phyloP scores from a whole-genome alignment of 2,888 invertebrate species.

The Amblyteles armatorius region DNA sequence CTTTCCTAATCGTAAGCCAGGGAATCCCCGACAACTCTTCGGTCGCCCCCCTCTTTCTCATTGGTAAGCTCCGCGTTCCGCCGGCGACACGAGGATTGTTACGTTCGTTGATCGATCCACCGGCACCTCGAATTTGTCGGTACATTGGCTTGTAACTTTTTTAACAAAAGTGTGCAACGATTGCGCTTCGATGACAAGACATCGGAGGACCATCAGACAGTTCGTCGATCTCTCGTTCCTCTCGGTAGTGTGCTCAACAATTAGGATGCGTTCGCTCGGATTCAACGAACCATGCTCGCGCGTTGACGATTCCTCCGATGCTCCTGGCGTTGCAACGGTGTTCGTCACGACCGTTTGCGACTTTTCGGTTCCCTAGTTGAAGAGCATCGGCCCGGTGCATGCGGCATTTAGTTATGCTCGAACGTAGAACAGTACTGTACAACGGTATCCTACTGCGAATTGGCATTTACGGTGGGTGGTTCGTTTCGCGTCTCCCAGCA shows the following conservation, averaged over 20 bases:
- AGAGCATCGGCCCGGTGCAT: not conserved
- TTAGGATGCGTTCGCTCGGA: constrained; percentile 14
- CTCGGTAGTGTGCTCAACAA: not conserved
- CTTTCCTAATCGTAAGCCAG: constrained; percentile 78
- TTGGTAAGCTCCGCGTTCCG: not conserved
- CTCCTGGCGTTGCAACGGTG: constrained; percentile 19
- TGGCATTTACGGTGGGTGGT: constrained; percentile 35
- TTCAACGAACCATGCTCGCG: not conserved
- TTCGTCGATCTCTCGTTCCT: constrained; percentile 64
- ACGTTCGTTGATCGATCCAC: constrained; percentile 2
- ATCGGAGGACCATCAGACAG: constrained; percentile 65
- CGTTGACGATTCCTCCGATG: constrained; percentile 48
- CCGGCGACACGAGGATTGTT: constrained; percentile 24
- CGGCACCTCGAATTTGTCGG: not conserved
- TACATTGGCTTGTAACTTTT: constrained; percentile 73
- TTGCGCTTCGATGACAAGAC: constrained; percentile 75
- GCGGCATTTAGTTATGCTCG: not conserved
- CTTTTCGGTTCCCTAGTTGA: constrained; percentile 29
- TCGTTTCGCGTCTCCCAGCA: constrained; percentile 11
- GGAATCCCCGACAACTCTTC: constrained; percentile 68
- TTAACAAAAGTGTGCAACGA: constrained; percentile 65
- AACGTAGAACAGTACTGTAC: not conserved
- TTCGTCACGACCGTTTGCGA: constrained; percentile 20
- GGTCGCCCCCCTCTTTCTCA: constrained; percentile 5
- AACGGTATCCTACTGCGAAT: constrained; percentile 19